Conservation (phyloP, 2,888 invertebrate genomes). For the Agrilus biguttatus region DNA sequence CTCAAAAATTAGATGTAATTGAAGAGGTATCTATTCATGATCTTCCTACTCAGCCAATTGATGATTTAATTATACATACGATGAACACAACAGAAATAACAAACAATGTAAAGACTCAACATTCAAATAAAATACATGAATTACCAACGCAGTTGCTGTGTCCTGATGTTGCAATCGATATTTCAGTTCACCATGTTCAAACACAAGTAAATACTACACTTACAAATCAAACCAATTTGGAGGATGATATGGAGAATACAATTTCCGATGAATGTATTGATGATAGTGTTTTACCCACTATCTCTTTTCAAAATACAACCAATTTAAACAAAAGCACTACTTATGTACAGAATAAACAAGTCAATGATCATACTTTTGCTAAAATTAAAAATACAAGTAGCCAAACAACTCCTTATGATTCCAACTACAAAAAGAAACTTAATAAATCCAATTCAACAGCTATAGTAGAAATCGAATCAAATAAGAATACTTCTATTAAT, state of each 20-base stretch:
- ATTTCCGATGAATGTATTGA: background rate
- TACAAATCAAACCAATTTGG: constrained; percentile 2
- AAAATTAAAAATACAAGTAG: too few species aligned
- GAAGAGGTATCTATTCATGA: constrained; percentile 1
- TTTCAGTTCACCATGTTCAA: background rate
- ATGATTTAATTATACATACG: background rate
- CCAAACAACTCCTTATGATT: too few species aligned
- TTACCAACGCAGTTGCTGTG: constrained; percentile 2
- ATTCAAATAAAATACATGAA: constrained; percentile 3
- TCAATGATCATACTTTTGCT: too few species aligned
- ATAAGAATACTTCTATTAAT: too few species aligned
- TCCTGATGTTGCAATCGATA: constrained; percentile 1
- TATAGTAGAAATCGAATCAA: too few species aligned
- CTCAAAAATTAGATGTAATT: too few species aligned
- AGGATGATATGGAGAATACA: background rate
- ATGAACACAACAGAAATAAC: background rate
- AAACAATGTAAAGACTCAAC: background rate
- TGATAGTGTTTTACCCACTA: too few species aligned
- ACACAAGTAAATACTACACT: constrained; percentile 1
- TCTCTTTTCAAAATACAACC: too few species aligned
- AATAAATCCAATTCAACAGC: too few species aligned
- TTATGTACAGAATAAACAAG: too few species aligned
- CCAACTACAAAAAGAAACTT: too few species aligned
- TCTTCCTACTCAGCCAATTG: constrained; percentile 1
- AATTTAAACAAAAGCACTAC: too few species aligned